A percentile compares a stretch with the other conserved stretches of the same genome.
Conservation (phyloP, 1,140 invertebrate genomes). For the Trichonephila clavata region DNA sequence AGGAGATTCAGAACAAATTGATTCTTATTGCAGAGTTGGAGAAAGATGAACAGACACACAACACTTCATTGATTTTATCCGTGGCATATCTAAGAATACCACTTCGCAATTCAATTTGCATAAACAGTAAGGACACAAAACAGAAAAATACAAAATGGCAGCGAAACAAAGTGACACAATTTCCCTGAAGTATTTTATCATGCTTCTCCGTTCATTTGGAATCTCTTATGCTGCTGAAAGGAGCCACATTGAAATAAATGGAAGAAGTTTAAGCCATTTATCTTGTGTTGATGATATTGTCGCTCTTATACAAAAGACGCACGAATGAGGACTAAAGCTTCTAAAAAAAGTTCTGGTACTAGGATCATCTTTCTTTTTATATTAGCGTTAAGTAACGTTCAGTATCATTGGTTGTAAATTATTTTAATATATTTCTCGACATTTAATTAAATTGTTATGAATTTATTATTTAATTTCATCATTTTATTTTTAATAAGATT, state of each 20-base stretch:
- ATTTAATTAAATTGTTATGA: too few relatives aligned
- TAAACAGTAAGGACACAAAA: not conserved
- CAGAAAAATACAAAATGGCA: constrained; percentile 2
- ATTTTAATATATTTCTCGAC: too few relatives aligned
- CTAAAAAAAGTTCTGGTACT: not conserved
- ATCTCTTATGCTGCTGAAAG: not conserved
- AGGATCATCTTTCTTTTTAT: too few relatives aligned
- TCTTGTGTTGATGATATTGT: constrained; percentile 42
- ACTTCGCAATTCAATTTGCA: constrained; percentile 35
- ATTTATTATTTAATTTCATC: too few relatives aligned
- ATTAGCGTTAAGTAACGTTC: too few relatives aligned
- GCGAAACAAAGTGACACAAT: constrained; percentile 51
- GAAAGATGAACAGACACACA: constrained; percentile 10
- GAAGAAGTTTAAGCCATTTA: constrained; percentile 51
- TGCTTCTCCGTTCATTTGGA: not conserved
- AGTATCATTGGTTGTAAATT: too few relatives aligned
- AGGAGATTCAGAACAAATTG: not conserved
- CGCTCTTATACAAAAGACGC: constrained; percentile 35
- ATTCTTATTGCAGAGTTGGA: constrained; percentile 18
- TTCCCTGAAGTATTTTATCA: constrained; percentile 43
- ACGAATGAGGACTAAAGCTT: not conserved
- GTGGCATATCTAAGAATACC: constrained; percentile 40
- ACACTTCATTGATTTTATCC: constrained; percentile 27
- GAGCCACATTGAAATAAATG: constrained; percentile 46
- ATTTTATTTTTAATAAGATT: too few relatives aligned